Evolutionary conservation across 2,113 vertebrate genomes (phyloP), one percentile per base, ranked within the genome.

Genomic region (Empidonax alnorum): DNA sequence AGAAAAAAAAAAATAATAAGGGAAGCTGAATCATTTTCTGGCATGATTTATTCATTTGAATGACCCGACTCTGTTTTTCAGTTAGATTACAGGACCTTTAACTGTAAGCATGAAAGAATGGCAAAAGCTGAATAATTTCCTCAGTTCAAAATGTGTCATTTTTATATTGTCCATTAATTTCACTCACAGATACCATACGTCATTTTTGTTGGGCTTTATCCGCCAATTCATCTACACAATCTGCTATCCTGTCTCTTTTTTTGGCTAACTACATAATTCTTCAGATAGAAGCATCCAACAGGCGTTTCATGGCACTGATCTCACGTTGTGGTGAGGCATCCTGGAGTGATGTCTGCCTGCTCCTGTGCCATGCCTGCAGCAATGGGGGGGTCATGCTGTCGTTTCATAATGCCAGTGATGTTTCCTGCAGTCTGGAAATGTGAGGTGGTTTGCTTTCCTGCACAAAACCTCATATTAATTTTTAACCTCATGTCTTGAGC

Each of bases 11-110:
- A 52, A 44, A 68, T 50, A 41, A 50, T 2, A 23, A 68, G 85
- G 96, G 95, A 98, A 97, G 76, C 76, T 96, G 97, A 98, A 81
- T 97, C 97, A 97, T 88, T 91, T 96, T 91, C 93, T 97, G 96
- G 92, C 95, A 89, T 79, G 73, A 90, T 93, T 81, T 96, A 79
- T 94, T 96, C 72, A 76, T 94, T 87, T 91, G 91, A 95, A 53
- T 97, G 93, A 92, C 84, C 94, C 3, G 80, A 84, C 53, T 87
- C 82, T 92, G 79, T 88, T 96, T 82, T 89, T 79, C 83, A 84
- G 55, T 92, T 86, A 81, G 75, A 93, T 89, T 90, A 68, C 58
- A 84, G 61, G 72, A 50, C 35, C 67, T 95, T 87, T 71, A 85
- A 92, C 84, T 91, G 73, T 67, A 92, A 52, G 44, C 87, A 86